Evolutionary conservation across 2,797 vertebrate genomes (phyloP).

Genomic region (Apogon talboti): DNA sequence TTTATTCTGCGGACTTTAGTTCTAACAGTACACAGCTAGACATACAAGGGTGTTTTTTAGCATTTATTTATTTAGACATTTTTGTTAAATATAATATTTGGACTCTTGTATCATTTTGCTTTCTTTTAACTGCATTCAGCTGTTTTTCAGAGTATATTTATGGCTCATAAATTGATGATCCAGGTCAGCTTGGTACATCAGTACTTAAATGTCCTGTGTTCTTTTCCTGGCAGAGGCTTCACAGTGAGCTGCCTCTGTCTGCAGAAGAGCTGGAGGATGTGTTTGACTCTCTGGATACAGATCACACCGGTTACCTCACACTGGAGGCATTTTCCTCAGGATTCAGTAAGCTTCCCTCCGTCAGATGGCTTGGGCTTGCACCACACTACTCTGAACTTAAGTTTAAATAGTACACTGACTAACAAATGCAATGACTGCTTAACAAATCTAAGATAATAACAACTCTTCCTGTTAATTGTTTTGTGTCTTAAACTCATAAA

Average conservation of each 20-base stretch:
- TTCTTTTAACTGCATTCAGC: not conserved
- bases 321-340: conserved; percentile 89
- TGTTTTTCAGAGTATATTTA: not conserved
- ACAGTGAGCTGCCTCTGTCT: conserved; percentile 88
- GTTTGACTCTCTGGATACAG: conserved; percentile 90
- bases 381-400: not conserved
- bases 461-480: not conserved
- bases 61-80: too few species aligned
- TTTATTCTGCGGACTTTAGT: not conserved
- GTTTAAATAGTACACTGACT: not conserved
- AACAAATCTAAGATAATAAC: not conserved
- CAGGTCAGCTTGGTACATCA: not conserved
- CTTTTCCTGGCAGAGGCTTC: conserved; percentile 85
- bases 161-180: not conserved
- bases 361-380: not conserved
- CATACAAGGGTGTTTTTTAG: not conserved
- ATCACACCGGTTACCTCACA: conserved; percentile 88
- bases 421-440: not conserved
- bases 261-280: conserved; percentile 91
- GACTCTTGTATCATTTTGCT: too few species aligned
- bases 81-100: too few species aligned
- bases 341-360: conserved; percentile 88
- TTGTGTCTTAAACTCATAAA: conserved; percentile 1
- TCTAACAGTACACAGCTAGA: not conserved
- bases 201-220: conserved; percentile 28